These are phyloP conservation scores for Piaya cayana DNA, from an alignment of 2,113 vertebrate genomes.

Conservation along the genomic window DNA sequence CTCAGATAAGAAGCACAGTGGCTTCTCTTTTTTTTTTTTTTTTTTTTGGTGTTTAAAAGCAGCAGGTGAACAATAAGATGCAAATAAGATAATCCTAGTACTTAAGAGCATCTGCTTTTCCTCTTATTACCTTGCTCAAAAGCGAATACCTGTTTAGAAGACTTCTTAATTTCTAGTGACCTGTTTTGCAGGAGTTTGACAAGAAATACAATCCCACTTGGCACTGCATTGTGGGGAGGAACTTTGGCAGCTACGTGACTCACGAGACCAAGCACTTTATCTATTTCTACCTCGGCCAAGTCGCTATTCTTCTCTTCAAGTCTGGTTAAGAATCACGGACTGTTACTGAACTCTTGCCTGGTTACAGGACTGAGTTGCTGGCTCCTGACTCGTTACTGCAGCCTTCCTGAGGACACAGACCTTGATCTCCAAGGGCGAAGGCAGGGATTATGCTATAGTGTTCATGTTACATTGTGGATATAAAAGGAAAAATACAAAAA, in stretches of 20 bases:
- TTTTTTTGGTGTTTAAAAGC: neutral
- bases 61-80: neutral
- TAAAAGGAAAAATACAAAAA: conserved; percentile 71
- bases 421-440: conserved; percentile 77
- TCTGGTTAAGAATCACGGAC: conserved; percentile 79
- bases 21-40: neutral
- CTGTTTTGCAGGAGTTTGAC: conserved; percentile 89
- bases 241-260: conserved; percentile 98
- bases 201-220: conserved; percentile 99
- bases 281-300: conserved; percentile 99
- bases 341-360: neutral
- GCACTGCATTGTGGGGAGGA: conserved; percentile 98
- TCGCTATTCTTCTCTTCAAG: conserved; percentile 97
- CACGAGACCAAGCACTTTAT: conserved; percentile 99
- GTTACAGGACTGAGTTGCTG: conserved; percentile 19
- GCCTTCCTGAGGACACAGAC: conserved; percentile 74
- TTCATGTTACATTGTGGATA: conserved; percentile 72
- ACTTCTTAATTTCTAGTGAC: neutral
- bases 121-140: neutral
- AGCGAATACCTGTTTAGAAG: neutral
- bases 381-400: conserved; percentile 73
- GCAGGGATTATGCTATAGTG: conserved; percentile 85
- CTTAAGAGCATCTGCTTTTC: neutral
- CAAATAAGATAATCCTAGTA: neutral
- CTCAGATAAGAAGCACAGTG: neutral